Conservation (phyloP, 2,113 vertebrate species). For the Albula goreensis region DNA sequence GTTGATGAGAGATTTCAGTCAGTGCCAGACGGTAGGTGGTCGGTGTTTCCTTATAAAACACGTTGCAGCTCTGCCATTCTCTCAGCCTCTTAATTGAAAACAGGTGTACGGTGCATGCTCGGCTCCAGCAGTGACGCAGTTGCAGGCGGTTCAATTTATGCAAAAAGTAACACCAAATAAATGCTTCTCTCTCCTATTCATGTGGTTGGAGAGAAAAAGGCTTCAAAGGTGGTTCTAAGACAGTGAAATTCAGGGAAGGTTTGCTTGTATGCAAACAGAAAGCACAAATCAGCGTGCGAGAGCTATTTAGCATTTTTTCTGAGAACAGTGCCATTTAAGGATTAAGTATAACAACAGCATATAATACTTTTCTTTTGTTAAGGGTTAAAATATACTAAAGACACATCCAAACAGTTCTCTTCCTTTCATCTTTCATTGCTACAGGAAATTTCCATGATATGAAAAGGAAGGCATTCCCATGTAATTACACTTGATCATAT, state of each 20-base stretch:
- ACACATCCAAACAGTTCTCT: constrained; percentile 45
- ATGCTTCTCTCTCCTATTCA: background rate
- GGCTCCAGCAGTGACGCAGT: background rate
- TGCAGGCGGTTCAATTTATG: background rate
- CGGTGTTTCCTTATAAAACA: too few relatives aligned
- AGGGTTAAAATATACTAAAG: constrained; percentile 51
- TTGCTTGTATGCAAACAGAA: background rate
- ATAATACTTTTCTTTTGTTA: constrained; percentile 47
- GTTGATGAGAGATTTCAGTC: too few relatives aligned
- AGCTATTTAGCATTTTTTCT: background rate
- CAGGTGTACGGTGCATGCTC: background rate
- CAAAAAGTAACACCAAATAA: background rate
- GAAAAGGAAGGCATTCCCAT: constrained; percentile 62
- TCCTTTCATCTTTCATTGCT: constrained; percentile 49
- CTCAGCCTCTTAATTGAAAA: background rate
- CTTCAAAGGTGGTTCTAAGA: background rate
- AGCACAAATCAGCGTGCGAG: background rate
- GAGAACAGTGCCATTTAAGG: background rate
- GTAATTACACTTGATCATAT: constrained; percentile 68
- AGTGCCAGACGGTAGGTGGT: too few relatives aligned
- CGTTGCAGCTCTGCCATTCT: background rate
- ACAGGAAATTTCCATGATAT: constrained; percentile 53
- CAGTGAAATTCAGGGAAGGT: background rate
- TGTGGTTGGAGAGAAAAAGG: background rate
- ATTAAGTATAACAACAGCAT: constrained; percentile 47